Evolutionary conservation across 2,113 vertebrate species (phyloP), one percentile per base, ranked within the genome.

Genomic region (Sitta europaea): DNA sequence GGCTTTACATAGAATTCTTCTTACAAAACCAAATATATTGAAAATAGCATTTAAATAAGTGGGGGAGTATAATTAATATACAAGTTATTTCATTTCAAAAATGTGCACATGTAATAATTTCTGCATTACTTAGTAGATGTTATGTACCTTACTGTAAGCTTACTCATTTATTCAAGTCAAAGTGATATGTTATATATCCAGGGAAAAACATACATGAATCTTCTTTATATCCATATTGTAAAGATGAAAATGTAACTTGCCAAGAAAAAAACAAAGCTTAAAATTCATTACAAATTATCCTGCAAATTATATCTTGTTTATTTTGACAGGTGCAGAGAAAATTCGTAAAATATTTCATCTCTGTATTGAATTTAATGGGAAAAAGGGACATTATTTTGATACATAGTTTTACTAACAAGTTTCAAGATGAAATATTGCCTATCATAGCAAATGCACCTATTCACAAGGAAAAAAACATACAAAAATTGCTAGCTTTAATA

Each of bases 351-450:
- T 92, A 96, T 93, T 92, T 93, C 72, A 77, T 86, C 40, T 90
- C 59, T 40, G 33, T 59, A 80, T 77, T 63, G 82, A 88, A 82
- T n/a, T 35, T 93, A 96, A 93, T 88, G 59, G 79, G 40, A 42
- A 93, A 90, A 71, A 90, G 12, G 68, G 42, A 65, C 42, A 88
- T 97, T 96, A 92, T 95, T 90, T 94, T 96, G 92, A 95, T 88
- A 63, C 59, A 95, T 61, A 61, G 43, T 48, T 94, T 95, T 92
- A 17, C 72, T 93, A 96, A 92, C 55, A 94, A 88, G 71, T 95
- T 95, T 74, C 85, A 93, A 86, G 85, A 94, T 93, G 63, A 96
- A 96, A 92, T 96, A 96, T 90, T 83, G 59, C 63, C 59, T 94
- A 84, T 74, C 63, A 63, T 48, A 88, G 79, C 88, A 96, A 96